Evolutionary conservation across 2,888 invertebrate species (phyloP).

Genomic region (Meta bourneti): DNA sequence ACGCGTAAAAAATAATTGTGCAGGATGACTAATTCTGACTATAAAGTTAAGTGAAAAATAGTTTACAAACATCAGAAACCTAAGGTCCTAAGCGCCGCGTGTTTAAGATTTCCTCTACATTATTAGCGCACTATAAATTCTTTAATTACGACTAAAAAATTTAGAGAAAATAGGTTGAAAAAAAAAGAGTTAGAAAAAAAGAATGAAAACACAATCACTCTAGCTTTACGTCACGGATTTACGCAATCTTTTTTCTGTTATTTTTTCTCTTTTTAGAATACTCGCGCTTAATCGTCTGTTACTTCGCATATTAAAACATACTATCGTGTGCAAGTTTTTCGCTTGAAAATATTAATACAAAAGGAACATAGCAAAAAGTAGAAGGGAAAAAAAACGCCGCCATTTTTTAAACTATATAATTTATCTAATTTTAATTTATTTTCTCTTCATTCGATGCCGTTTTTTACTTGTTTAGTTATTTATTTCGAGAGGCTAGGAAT

Average conservation of each 20-base stretch:
- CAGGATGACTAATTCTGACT: too few relatives aligned
- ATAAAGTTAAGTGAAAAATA: constrained; percentile 60
- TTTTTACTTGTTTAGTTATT: constrained; percentile 46
- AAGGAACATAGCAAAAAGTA: constrained; percentile 34
- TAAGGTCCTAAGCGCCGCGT: constrained; percentile 5
- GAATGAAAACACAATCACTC: constrained; percentile 64
- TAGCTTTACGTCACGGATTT: constrained; percentile 73
- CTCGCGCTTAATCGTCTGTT: constrained; percentile 67
- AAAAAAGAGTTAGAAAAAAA: constrained; percentile 30
- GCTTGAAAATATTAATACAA: constrained; percentile 70
- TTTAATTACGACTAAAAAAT: constrained; percentile 72
- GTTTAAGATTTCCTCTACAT: constrained; percentile 46
- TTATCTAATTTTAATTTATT: constrained; percentile 77
- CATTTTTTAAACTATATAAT: constrained; percentile 76
- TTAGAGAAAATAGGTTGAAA: constrained; percentile 13
- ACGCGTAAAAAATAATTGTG: too few relatives aligned
- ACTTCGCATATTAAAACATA: constrained; percentile 70
- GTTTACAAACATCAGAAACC: constrained; percentile 36
- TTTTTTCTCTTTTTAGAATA: constrained; percentile 46
- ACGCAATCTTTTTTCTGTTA: constrained; percentile 43
- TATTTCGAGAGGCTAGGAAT: constrained; percentile 57
- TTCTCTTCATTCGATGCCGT: constrained; percentile 69
- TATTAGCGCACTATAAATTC: constrained; percentile 73
- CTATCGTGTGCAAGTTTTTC: constrained; percentile 39
- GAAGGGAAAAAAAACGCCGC: constrained; percentile 5